phyloP scores from a whole-genome alignment of 2,113 vertebrate species.

The Pithys albifrons region DNA sequence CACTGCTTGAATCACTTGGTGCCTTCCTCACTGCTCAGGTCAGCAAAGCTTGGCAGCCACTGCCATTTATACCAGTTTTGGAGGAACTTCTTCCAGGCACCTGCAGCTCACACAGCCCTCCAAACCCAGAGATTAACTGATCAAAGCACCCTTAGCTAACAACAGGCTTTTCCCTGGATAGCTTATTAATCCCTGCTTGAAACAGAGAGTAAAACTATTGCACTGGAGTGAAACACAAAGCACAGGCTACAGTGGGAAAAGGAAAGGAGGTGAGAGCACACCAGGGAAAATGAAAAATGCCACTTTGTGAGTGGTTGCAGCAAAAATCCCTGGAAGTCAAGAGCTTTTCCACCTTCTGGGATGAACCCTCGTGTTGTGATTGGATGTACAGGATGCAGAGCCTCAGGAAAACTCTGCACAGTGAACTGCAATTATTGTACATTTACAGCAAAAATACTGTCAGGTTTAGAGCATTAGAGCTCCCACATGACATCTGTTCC shows the following conservation, averaged over 20 bases:
- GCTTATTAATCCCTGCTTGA: constrained; percentile 30
- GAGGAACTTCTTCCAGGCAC: constrained; percentile 22
- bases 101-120: not conserved
- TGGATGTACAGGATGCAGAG: not conserved
- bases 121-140: constrained; percentile 50
- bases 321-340: not conserved
- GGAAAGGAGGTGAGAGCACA: not conserved
- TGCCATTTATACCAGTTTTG: constrained; percentile 23
- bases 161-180: constrained; percentile 14
- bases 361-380: not conserved
- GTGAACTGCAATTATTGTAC: not conserved
- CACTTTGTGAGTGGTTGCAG: not conserved
- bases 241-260: not conserved
- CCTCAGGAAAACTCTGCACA: not conserved
- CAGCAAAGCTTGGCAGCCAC: constrained; percentile 1
- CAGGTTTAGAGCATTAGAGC: not conserved
- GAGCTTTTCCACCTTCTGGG: not conserved
- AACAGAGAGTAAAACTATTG: not conserved
- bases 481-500: not conserved
- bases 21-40: not conserved
- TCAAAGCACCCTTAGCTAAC: constrained; percentile 38
- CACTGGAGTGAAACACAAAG: not conserved
- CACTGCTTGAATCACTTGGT: not conserved
- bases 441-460: not conserved
- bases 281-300: not conserved